Evolutionary conservation across 2,797 vertebrate genomes (phyloP), one percentile per base, ranked within the genome.

Genomic region (Macroramphosus scolopax): DNA sequence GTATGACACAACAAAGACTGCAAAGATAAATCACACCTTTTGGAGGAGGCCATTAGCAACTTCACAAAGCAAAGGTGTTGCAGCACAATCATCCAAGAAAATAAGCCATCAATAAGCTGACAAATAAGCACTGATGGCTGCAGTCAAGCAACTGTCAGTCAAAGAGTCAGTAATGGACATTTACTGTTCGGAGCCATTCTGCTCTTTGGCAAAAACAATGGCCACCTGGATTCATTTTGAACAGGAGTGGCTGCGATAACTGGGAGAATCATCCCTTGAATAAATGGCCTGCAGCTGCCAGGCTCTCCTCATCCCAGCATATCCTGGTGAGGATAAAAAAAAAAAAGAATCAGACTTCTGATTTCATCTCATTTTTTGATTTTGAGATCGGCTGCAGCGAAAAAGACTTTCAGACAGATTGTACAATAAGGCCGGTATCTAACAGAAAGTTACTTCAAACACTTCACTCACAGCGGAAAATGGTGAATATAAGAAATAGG

Each of bases 191-290:
- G 48, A 60, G 46, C 44, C 50, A 30, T 70, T 72, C 43, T 37
- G 39, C 34, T 25, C 34, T 72, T 71, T 78, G 74, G 80, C 81
- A 84, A 78, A 82, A 81, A 84, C 69, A 81, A 58, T 55, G 35
- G 49, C 67, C 81, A 82, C 76, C 80, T 82, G 81, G 78, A 81
- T 80, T 70, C 34, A 54, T 71, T 64, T 70, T 77, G 51, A 71
- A 68, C 55, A 73, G 63, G 74, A 72, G 61, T 63, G 53, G 67
- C 53, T 57, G 39, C 40, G 46, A 42, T 34, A 52, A 53, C 32
- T 63, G 48, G 58, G 25, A 70, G 73, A 78, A 72, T 58, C 40
- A 49, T 57, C 51, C 44, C 52, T 48, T 56, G 53, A 74, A 64
- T 71, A 69, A 75, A 72, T 72, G 60, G 45, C 38, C 44, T 58